A percentile compares a stretch with the other conserved stretches of the same genome.
phyloP scores from a whole-genome alignment of 2,888 invertebrate species.

The Aleiodes testaceus region DNA sequence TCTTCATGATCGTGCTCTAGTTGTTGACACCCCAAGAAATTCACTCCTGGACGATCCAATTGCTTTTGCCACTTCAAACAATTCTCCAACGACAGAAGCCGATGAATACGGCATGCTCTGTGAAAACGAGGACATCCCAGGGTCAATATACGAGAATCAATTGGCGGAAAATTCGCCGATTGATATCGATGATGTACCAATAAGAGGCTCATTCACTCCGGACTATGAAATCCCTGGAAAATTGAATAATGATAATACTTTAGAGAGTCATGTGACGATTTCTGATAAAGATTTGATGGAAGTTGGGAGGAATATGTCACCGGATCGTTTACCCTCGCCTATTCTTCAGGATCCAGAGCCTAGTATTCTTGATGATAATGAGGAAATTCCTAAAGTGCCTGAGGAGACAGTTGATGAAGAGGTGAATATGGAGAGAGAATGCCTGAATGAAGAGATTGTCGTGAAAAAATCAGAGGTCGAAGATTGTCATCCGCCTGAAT shows the following conservation, averaged over 20 bases:
- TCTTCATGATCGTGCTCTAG: conserved; percentile 34
- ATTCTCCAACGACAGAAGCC: conserved; percentile 24
- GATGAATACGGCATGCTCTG: conserved; percentile 34
- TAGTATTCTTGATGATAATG: neutral
- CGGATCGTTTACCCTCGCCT: conserved; percentile 30
- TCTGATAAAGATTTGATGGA: conserved; percentile 31
- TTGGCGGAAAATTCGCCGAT: conserved; percentile 11
- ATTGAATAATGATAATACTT: neutral
- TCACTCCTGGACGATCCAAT: conserved; percentile 37
- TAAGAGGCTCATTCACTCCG: conserved; percentile 11
- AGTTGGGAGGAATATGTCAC: conserved; percentile 28
- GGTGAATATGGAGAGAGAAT: too few relatives aligned
- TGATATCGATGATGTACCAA: conserved; percentile 19
- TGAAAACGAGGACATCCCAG: conserved; percentile 34
- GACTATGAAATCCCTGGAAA: neutral
- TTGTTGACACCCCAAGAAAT: conserved; percentile 28
- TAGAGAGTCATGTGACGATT: neutral
- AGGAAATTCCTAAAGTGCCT: neutral
- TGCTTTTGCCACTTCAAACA: conserved; percentile 19
- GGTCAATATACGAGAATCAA: conserved; percentile 34
- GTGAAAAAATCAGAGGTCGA: neutral
- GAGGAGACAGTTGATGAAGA: conserved; percentile 4
- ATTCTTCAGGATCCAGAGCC: conserved; percentile 19
- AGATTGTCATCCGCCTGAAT: neutral
- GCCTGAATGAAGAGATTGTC: too few relatives aligned